These are phyloP conservation scores for Agrochola lychnidis DNA, from an alignment of 2,888 invertebrate species.

Conservation along the genomic window DNA sequence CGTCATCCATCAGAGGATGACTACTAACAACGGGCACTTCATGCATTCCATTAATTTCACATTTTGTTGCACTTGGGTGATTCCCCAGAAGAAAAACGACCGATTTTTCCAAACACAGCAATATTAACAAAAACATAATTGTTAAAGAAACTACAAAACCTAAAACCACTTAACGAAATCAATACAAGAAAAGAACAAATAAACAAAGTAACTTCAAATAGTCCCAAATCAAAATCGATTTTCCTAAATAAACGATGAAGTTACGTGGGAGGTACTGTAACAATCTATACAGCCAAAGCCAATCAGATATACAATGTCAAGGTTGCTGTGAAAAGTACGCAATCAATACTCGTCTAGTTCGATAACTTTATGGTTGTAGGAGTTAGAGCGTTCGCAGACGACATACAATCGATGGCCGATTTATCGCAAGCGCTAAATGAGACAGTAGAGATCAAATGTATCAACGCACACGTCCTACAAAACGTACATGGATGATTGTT, in stretches of 20 bases:
- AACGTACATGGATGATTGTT: not conserved
- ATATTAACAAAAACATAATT: conserved; percentile 38
- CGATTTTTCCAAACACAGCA: conserved; percentile 8
- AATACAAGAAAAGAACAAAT: conserved; percentile 8
- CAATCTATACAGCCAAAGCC: conserved; percentile 51
- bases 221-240: conserved; percentile 45
- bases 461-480: not conserved
- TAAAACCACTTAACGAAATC: conserved; percentile 6
- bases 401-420: not conserved
- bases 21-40: conserved; percentile 3
- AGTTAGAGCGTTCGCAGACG: conserved; percentile 1
- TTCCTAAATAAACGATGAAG: conserved; percentile 57
- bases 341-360: conserved; percentile 63
- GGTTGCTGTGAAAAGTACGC: conserved; percentile 52
- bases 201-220: conserved; percentile 6
- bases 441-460: not conserved
- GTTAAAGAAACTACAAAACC: not conserved
- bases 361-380: conserved; percentile 48
- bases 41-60: conserved; percentile 32
- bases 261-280: conserved; percentile 59
- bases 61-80: conserved; percentile 15
- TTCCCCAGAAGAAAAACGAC: not conserved
- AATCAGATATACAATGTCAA: conserved; percentile 66
- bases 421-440: not conserved
- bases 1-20: conserved; percentile 57